Evolutionary conservation across 2,113 vertebrate genomes (phyloP), one percentile per base, ranked within the genome.

Genomic region (Pachyramphus minor): DNA sequence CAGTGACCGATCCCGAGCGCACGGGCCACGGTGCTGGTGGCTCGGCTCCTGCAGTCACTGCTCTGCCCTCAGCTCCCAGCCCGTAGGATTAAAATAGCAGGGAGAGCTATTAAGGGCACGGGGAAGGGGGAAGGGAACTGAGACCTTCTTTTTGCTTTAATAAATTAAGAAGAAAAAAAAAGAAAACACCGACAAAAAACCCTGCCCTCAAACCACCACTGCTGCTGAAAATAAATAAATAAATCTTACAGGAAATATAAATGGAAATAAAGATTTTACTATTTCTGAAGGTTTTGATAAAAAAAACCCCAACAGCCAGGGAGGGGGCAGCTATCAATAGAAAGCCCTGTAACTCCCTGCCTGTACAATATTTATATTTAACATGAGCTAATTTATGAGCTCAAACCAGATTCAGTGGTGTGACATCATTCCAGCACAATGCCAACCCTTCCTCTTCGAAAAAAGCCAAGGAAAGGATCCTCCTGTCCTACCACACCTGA

Each of bases 11-110:
- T 6, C 25, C 53, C 0, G 0, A 39, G 92, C 8, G 14, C 13
- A 23, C 0, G 2, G 60, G 55, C 83, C 83, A 7, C 0, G 47
- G 44, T 5, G 94, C 96, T 67, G 95, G 93, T 94, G 95, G 73
- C 94, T 85, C 15, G 0, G 94, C 96, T 97, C 95, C 93, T 77
- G 97, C 97, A 87, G 87, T 94, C 97, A 90, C 95, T 10, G 79
- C 94, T 90, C 85, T 95, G 93, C 96, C 96, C 97, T 97, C 97
- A 73, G 84, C 96, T 97, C 97, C 86, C 96, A 93, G 96, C 95
- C 94, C 5, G 2, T 94, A 0, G 24, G 97, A 97, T 97, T 97
- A 98, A 98, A 98, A 98, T 97, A 98, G 97, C 98, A 94, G 41
- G 77, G 97, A 98, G 96, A 97, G 97, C 96, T 97, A 96, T 97